Conservation (phyloP, 2,113 vertebrate species). For the Corythornis vintsioides region DNA sequence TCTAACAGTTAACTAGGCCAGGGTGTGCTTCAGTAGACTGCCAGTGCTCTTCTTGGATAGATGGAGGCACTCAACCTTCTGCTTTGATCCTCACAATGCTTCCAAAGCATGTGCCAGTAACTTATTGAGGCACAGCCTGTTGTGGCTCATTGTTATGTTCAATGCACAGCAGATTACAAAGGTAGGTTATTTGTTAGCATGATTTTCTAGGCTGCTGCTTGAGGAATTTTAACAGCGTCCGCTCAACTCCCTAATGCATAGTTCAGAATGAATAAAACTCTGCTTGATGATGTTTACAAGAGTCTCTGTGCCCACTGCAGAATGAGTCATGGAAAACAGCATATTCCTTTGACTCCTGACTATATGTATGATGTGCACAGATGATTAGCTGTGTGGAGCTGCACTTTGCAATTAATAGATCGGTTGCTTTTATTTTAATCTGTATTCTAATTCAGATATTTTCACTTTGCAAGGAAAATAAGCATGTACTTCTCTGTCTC, state of each 20-base stretch:
- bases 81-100: not conserved
- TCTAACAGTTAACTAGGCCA: not conserved
- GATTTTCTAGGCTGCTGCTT: conserved; percentile 56
- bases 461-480: conserved; percentile 9
- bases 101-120: not conserved
- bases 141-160: conserved; percentile 34
- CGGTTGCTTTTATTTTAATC: conserved; percentile 24
- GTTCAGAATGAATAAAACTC: conserved; percentile 66
- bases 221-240: conserved; percentile 58
- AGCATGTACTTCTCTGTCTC: not conserved
- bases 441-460: not conserved
- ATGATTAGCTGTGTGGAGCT: not conserved
- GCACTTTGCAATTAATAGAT: not conserved
- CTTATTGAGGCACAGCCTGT: conserved; percentile 31
- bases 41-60: not conserved
- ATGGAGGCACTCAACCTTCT: conserved; percentile 3
- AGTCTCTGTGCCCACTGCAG: conserved; percentile 35
- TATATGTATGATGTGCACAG: not conserved
- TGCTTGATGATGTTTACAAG: conserved; percentile 62
- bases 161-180: not conserved
- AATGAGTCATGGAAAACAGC: conserved; percentile 41
- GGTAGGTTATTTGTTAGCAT: conserved; percentile 52
- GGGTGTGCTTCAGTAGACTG: not conserved
- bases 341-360: not conserved
- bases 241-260: conserved; percentile 42